Evolutionary conservation across 2,113 vertebrate genomes (phyloP), one percentile per base, ranked within the genome.

Genomic region (Glaucomys volans): DNA sequence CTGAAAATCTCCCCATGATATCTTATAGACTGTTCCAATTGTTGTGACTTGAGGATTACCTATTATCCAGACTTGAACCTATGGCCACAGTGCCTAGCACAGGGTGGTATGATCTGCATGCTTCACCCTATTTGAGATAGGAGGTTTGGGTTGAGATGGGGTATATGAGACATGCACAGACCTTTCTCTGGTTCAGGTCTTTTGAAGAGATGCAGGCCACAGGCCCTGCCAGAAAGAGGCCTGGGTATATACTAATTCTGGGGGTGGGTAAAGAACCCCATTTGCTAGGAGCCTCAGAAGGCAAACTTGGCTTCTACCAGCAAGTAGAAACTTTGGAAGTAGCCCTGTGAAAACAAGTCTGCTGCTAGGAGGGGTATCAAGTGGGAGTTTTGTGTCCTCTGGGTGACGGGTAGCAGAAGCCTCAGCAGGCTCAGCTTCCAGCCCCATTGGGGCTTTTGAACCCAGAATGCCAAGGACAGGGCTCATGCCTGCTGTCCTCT

Each of bases 1-100:
- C 47, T 90, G 16, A 44, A 86, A 79, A 17, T 81, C 71, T 79
- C 59, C 42, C 88, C 50, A 7, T 13, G 3, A 17, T 6, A 2
- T 71, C 37, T 62, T 12, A 0, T 44, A 30, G 40, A 16, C 75
- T 66, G 17, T 54, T 37, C n/a, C 17, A 62, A 14, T n/a, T 50
- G 16, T 12, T 13, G 0, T 20, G 79, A 22, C 40, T 54, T 1
- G 0, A 7, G 1, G 42, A 83, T 44, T 30, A 42, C 75, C 13
- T 75, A 50, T 32, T 69, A 42, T 40, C 50, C 40, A 30, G 1
- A 0, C 52, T 77, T 81, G 30, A 66, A 52, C 57, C 57, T 74
- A 2, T 86, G 79, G 30, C 47, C 16, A 66, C 40, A 22, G 75
- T 62, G 57, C 52, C 17, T 14, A 40, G 90, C 35, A 30, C 0